Evolutionary conservation across 2,888 invertebrate species (phyloP).

Genomic region (Caenorhabditis sp.): DNA sequence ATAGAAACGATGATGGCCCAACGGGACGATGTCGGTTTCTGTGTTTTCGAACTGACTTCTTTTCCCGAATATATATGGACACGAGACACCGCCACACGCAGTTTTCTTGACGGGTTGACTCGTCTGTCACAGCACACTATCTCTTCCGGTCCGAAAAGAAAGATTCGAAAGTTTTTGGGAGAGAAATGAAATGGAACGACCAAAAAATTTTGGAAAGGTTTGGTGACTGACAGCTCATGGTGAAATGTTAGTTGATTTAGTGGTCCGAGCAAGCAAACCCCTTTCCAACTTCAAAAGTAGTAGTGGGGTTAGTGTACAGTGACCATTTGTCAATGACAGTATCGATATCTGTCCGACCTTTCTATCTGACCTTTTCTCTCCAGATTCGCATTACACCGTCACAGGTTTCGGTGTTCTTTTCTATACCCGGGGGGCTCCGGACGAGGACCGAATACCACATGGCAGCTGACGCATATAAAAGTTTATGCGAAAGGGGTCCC

Average conservation of each 20-base stretch:
- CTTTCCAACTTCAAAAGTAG: too few relatives aligned
- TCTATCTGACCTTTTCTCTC: background rate
- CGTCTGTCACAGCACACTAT: slow-evolving; percentile 56
- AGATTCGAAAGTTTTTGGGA: slow-evolving; percentile 6
- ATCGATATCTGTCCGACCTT: background rate
- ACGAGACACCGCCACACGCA: slow-evolving; percentile 43
- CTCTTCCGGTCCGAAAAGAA: slow-evolving; percentile 42
- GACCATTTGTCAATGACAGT: background rate
- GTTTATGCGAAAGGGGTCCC: slow-evolving; percentile 47
- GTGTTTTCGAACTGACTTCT: slow-evolving; percentile 53
- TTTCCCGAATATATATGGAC: slow-evolving; percentile 42
- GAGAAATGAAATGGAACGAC: too few relatives aligned
- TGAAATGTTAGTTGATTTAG: background rate
- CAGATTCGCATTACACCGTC: slow-evolving; percentile 44
- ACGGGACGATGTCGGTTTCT: slow-evolving; percentile 19
- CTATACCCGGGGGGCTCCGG: slow-evolving; percentile 10
- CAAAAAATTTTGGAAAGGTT: slow-evolving; percentile 10
- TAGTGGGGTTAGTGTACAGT: background rate
- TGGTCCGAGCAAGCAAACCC: too few relatives aligned
- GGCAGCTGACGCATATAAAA: slow-evolving; percentile 58
- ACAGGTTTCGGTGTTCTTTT: slow-evolving; percentile 19
- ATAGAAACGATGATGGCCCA: slow-evolving; percentile 56
- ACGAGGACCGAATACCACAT: slow-evolving; percentile 56
- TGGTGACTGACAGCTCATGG: slow-evolving; percentile 8
- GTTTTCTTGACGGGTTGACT: slow-evolving; percentile 48